These are phyloP conservation scores for Hippocampus zosterae DNA, from an alignment of 2,113 vertebrate species.

Conservation along the genomic window DNA sequence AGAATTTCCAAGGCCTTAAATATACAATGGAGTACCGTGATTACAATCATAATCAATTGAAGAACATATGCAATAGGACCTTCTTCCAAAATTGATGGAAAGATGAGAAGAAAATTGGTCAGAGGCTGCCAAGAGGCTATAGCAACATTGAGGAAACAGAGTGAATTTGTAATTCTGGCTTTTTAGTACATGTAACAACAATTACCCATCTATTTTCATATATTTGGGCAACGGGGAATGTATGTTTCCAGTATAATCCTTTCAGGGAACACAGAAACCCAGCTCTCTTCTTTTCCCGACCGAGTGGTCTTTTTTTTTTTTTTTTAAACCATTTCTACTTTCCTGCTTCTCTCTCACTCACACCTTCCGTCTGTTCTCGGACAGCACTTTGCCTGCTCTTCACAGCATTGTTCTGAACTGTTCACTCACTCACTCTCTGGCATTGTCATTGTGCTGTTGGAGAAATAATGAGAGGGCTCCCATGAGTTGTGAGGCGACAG, in stretches of 20 bases:
- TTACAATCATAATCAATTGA: background rate
- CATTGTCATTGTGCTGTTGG: conserved; percentile 38
- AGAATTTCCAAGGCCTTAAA: background rate
- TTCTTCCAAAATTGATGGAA: background rate
- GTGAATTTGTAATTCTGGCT: background rate
- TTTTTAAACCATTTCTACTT: no score
- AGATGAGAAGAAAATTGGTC: background rate
- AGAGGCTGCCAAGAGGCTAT: background rate
- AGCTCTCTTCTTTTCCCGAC: no score
- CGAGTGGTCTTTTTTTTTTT: no score
- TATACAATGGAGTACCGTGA: background rate
- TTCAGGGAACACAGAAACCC: no score
- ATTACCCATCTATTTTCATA: background rate
- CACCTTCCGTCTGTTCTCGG: no score
- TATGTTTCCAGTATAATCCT: no score
- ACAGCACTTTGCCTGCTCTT: no score
- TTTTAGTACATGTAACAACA: background rate
- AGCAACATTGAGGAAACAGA: background rate
- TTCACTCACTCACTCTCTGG: conserved; percentile 3
- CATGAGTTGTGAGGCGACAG: conserved; percentile 54
- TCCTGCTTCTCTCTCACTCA: no score
- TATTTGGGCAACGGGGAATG: no score
- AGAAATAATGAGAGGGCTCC: conserved; percentile 67
- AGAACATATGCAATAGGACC: background rate
- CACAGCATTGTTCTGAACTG: background rate